A percentile compares a stretch with the other conserved stretches of the same genome.
phyloP scores from a whole-genome alignment of 2,888 invertebrate species.

The Hydrotaea diabolus region DNA sequence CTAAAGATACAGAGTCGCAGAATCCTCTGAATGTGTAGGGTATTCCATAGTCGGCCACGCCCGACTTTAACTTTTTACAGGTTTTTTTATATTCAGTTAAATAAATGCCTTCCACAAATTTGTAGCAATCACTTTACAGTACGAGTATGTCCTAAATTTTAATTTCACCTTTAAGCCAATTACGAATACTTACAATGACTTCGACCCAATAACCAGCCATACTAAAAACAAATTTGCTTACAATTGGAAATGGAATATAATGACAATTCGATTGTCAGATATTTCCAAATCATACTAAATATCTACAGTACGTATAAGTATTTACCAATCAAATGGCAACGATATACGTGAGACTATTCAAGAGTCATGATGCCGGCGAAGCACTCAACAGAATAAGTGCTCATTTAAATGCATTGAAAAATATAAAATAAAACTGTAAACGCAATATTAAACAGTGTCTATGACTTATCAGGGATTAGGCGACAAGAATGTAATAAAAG shows the following conservation, averaged over 20 bases:
- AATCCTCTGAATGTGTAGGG: too few relatives aligned
- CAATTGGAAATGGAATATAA: constrained; percentile 10
- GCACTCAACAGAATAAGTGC: constrained; percentile 36
- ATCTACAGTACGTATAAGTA: background rate
- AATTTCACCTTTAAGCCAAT: background rate
- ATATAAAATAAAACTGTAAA: constrained; percentile 49
- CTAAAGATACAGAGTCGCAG: too few relatives aligned
- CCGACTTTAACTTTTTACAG: too few relatives aligned
- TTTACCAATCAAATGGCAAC: background rate
- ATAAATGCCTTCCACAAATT: too few relatives aligned
- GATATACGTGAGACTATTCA: background rate
- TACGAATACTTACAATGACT: background rate
- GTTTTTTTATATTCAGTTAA: too few relatives aligned
- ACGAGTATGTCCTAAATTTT: too few relatives aligned
- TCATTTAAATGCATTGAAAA: constrained; percentile 67
- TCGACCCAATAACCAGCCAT: background rate
- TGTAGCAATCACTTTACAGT: too few relatives aligned
- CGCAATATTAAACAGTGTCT: constrained; percentile 54
- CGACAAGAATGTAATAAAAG: constrained; percentile 62
- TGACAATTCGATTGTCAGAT: constrained; percentile 34
- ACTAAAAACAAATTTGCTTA: constrained; percentile 4
- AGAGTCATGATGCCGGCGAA: background rate
- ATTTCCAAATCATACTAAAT: background rate
- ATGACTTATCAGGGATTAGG: constrained; percentile 61
- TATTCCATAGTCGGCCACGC: too few relatives aligned